phyloP scores from a whole-genome alignment of 2,888 invertebrate species.

The Nephrotoma flavescens region DNA sequence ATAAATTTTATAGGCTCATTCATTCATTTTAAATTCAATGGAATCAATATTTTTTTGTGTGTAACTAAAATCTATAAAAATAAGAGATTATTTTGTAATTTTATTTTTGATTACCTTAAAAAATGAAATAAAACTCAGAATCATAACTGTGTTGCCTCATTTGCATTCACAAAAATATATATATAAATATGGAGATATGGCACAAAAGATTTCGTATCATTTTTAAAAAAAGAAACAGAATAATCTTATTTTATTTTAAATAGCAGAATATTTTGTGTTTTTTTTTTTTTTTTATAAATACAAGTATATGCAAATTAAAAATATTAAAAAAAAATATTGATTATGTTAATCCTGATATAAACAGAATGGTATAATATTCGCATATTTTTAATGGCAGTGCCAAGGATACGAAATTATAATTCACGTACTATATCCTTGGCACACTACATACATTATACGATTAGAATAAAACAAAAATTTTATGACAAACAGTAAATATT shows the following conservation, averaged over 20 bases:
- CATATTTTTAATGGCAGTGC: background rate
- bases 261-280: background rate
- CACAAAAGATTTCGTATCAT: background rate
- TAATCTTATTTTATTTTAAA: background rate
- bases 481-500: background rate
- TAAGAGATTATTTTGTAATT: background rate
- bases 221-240: background rate
- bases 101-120: background rate
- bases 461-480: background rate
- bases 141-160: background rate
- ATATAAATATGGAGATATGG: background rate
- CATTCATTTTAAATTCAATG: background rate
- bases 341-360: background rate
- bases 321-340: background rate
- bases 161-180: background rate
- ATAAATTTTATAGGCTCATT: background rate
- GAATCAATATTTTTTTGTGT: background rate
- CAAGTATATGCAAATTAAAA: background rate
- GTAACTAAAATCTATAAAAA: background rate
- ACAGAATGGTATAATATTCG: background rate
- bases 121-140: background rate
- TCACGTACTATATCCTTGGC: no score
- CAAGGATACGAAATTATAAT: background rate
- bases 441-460: no score
- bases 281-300: background rate